phyloP scores from a whole-genome alignment of 2,797 vertebrate species.

The Pseudochaenichthys georgianus region DNA sequence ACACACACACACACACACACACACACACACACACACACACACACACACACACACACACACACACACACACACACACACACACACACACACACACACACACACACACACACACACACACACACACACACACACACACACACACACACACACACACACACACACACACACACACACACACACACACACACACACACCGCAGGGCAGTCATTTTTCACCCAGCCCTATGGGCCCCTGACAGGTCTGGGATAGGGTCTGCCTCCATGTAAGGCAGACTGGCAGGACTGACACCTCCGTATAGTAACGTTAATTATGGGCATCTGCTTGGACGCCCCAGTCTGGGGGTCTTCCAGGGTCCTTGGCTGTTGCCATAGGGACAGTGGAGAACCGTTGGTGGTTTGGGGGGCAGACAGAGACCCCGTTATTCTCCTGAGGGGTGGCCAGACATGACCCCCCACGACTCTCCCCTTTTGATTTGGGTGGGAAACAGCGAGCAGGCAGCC shows the following conservation, averaged over 20 bases:
- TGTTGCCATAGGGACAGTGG: slow-evolving; percentile 87
- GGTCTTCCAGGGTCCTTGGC: slow-evolving; percentile 78
- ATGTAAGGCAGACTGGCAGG: slow-evolving; percentile 78
- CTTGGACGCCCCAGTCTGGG: slow-evolving; percentile 78
- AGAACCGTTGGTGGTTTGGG: slow-evolving; percentile 80
- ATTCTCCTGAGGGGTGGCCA: slow-evolving; percentile 88
- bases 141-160: slow-evolving; percentile 40
- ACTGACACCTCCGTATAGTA: slow-evolving; percentile 78
- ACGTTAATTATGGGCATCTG: slow-evolving; percentile 86
- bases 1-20: slow-evolving; percentile 38
- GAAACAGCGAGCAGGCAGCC: slow-evolving; percentile 74
- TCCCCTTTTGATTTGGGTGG: slow-evolving; percentile 81
- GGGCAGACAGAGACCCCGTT: slow-evolving; percentile 85
- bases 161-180: no score
- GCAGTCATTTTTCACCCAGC: slow-evolving; percentile 79
- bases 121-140: slow-evolving; percentile 45
- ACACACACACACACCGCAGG: slow-evolving; percentile 64
- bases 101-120: slow-evolving; percentile 44
- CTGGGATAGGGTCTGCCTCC: slow-evolving; percentile 77
- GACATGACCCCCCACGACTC: slow-evolving; percentile 86
- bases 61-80: slow-evolving; percentile 43
- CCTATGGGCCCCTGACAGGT: slow-evolving; percentile 78
- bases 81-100: slow-evolving; percentile 46
- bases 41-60: slow-evolving; percentile 44
- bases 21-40: slow-evolving; percentile 42